Evolutionary conservation across 2,888 invertebrate species (phyloP), one percentile per base, ranked within the genome.

Genomic region (Drosophila histrio): DNA sequence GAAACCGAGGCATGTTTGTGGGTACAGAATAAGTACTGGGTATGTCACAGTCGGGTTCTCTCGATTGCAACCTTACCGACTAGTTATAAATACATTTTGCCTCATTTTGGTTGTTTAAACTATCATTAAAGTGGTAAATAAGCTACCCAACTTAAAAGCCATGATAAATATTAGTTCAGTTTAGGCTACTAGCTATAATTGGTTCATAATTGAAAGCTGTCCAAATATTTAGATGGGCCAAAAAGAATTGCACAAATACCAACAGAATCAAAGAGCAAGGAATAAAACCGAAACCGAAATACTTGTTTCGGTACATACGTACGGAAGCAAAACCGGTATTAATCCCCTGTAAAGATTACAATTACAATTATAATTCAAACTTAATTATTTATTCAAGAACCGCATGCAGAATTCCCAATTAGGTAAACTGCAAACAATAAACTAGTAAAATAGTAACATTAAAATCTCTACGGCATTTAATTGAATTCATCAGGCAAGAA

Each of bases 111-210:
- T 49, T 81, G 58, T 79, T 81, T 87, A 57, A 65, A 57, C 76
- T 69, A 59, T 57, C 57, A 79, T 83, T 64, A 65, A 65, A 59
- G 3, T 47, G 43, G 24, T 43, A 67, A 72, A 66, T 22, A 73
- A 63, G 44, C 26, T 15, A 26, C 47, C 36, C 17, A 13, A 44
- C 58, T 72, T 83, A 80, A 83, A 80, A 83, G 82, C 84, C 9
- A 38, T 9, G 41, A 36, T 56, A 69, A 83, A 88, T 83, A 83
- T 83, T 88, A 41, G 24, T 30, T 60, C 38, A 64, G 65, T 57
- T 26, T 53, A 49, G 21, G 60, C 65, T 63, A 72, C 72, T 41
- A 61, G 41, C 53, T 41, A 53, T 78, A 87, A 81, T 81, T 85
- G 82, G 76, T 34, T 67, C 59, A 75, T 75, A 79, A 69, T 85